Evolutionary conservation across 2,888 invertebrate genomes (phyloP), one percentile per base, ranked within the genome.

Genomic region (Marronus borbonicus): DNA sequence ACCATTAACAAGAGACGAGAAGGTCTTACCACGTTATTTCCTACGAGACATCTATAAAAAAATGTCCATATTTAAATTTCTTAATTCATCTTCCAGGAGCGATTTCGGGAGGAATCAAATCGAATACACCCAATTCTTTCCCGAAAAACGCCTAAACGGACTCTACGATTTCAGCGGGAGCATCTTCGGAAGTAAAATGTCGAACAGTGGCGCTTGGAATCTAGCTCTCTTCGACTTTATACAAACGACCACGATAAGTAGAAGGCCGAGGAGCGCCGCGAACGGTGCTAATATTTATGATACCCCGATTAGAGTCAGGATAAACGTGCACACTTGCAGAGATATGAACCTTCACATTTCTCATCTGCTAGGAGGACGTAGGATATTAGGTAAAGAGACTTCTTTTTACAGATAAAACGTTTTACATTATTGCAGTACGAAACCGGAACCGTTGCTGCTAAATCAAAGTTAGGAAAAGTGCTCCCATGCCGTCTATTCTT

Each of bases 81-180:
- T 55, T 55, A 55, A 55, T 55, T 50, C 31, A 68, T 60, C 31
- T 85, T 89, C 76, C 88, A 94, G 94, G 85, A 93, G 92, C 12
- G 93, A 94, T 85, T 90, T 91, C 87, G 90, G 91, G 12, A 92
- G 92, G 82, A 89, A 92, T 79, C 90, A 91, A 62, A 92, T 96
- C 2, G 91, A 94, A 78, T 95, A 95, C 84, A 93, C 95, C 0
- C 96, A 96, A 87, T 94, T 93, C 86, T 96, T 96, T 86, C 96
- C 96, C 0, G 95, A 95, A 83, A 96, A 96, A 85, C 92, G 90
- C 84, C 88, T 96, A 1, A 90, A 91, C 76, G 96, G 96, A 0
- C 90, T 88, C 76, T 94, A 93, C 83, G 93, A 93, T 80, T 91
- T 93, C 80, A 89, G 89, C 82, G 94, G 92, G 1, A 91, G 90